Evolutionary conservation across 1,140 invertebrate genomes (phyloP).

Genomic region (Rhynchophorus ferrugineus): DNA sequence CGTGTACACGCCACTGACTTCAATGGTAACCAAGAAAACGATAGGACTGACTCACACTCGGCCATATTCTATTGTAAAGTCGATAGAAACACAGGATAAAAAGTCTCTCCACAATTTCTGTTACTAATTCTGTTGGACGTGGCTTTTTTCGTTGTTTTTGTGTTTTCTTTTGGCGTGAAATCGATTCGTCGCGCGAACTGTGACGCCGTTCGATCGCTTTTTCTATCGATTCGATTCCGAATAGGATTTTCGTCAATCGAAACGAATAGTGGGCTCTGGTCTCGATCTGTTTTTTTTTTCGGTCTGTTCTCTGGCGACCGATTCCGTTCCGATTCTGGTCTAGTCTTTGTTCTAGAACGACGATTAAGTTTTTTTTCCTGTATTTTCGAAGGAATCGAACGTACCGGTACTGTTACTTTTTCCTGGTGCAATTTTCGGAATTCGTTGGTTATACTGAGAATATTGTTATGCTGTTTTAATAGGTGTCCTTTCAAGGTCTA

Average conservation of each 20-base stretch:
- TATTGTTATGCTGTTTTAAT: too few species aligned
- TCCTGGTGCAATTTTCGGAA: too few species aligned
- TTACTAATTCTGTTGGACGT: slow-evolving; percentile 5
- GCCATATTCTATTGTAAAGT: too few species aligned
- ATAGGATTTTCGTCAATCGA: too few species aligned
- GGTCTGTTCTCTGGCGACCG: too few species aligned
- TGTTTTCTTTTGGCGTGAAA: neutral
- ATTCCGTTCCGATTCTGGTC: too few species aligned
- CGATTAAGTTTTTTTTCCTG: neutral
- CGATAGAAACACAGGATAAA: too few species aligned
- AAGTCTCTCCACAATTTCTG: slow-evolving; percentile 1
- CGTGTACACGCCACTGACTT: neutral
- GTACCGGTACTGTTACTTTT: too few species aligned
- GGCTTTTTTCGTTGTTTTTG: slow-evolving; percentile 1
- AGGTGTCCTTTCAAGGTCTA: too few species aligned
- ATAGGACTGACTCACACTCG: too few species aligned
- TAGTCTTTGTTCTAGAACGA: neutral
- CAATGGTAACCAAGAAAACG: neutral
- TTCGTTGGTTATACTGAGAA: too few species aligned
- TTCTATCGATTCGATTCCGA: neutral
- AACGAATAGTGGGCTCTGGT: neutral
- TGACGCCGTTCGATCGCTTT: neutral
- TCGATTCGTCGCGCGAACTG: neutral
- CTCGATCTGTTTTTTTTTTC: neutral
- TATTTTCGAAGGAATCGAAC: too few species aligned